A percentile compares a stretch with the other conserved stretches of the same genome.
Conservation (phyloP, 2,888 invertebrate genomes). For the Himalopsyche tibetana region DNA sequence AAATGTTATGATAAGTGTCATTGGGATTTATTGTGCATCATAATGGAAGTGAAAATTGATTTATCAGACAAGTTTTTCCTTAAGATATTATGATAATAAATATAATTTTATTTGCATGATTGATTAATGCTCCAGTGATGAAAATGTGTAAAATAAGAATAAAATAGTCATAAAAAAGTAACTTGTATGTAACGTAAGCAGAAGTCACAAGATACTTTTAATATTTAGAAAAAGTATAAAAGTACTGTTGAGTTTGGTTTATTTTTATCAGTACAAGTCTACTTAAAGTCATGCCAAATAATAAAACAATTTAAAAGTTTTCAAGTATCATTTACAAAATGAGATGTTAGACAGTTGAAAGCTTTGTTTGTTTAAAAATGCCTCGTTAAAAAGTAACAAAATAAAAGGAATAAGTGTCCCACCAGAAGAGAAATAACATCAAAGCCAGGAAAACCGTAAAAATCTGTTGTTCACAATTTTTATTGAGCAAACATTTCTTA, state of each 20-base stretch:
- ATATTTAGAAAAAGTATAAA: neutral
- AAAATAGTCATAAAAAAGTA: no score
- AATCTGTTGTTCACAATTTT: conserved; percentile 17
- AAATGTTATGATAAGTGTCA: no score
- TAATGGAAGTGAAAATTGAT: no score
- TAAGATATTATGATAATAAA: no score
- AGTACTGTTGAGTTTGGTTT: neutral
- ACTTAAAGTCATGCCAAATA: neutral
- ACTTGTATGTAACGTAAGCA: no score
- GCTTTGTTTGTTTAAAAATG: conserved; percentile 12
- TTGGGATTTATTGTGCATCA: no score
- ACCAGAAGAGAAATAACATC: neutral
- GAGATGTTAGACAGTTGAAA: neutral
- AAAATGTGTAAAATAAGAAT: no score
- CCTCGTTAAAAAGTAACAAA: conserved; percentile 26
- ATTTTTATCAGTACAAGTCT: neutral
- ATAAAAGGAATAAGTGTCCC: conserved; percentile 9
- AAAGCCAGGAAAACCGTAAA: conserved; percentile 4
- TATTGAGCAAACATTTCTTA: conserved; percentile 11
- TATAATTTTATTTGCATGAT: no score
- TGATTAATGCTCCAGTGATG: no score
- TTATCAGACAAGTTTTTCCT: no score
- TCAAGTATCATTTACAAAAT: conserved; percentile 1
- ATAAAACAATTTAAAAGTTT: conserved; percentile 31
- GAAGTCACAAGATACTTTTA: no score